Base-by-base conservation (phyloP, 2,888 invertebrate genomes). In the Diabrotica balteata region DNA sequence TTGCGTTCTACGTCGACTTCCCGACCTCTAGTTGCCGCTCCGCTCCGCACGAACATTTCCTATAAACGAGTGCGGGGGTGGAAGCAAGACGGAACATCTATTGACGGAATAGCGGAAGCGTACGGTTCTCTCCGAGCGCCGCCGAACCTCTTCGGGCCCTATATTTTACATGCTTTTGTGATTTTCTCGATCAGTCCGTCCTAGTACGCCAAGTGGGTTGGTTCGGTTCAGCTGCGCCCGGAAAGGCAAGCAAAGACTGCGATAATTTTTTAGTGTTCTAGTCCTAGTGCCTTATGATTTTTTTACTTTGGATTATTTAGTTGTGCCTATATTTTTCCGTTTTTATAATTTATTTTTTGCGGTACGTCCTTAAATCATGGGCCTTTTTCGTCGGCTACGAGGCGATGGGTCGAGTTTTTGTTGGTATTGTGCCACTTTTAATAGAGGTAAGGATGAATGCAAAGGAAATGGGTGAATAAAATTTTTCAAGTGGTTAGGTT, bases 61-160 rank as follows among this genome's bases (percentile, higher is more conserved):
- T n/a, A 54, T 54, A 54, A 54, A 11, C 54, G 8, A 59, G 63
- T 79, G 81, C 79, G 81, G 81, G 81, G 81, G 80, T 77, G 82
- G 78, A 74, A 80, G 75, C 64, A 73, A 78, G 82, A 82, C 76
- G 74, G 79, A 72, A 67, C 70, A 74, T 75, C 74, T 83, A 83
- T 83, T 83, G 83, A 83, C 83, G 83, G 82, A 82, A 82, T 79
- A 76, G 79, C 82, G 83, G 80, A 80, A 79, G 78, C 22, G 52
- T 50, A 65, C 70, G 70, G 66, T 65, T 60, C 52, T 57, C 51
- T 43, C 52, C 70, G 72, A 70, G 4, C 46, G 22, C 55, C 10
- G 6, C 49, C 72, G 72, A 72, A 32, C 58, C 46, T 57, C 44
- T 63, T 67, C 70, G 68, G 64, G 69, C 58, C 65, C 68, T 67